Base-by-base conservation (phyloP, 2,113 vertebrate species). In the Corvus hawaiiensis region DNA sequence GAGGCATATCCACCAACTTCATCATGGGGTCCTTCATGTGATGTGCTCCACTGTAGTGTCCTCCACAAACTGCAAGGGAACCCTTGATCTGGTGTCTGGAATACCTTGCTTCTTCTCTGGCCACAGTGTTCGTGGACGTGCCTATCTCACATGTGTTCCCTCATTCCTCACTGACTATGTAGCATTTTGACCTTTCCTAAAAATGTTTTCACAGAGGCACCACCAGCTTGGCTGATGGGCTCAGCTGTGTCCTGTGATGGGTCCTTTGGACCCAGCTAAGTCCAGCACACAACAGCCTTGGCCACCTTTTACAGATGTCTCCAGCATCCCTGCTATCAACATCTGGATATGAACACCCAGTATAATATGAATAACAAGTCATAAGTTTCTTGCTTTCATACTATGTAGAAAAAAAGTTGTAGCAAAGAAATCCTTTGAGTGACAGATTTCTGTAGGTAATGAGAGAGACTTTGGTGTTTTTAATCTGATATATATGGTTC, bases 81-180 rank as follows among this genome's bases (percentile, higher is more conserved):
- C 46, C 35, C 48, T 62, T 64, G 11, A 11, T 51, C 28, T 59
- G 44, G 2, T 11, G 4, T 12, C 41, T 67, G 37, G 11, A 85
- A 33, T 21, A 88, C 2, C 3, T 20, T 81, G 37, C 5, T 6
- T 33, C 22, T 59, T 83, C 56, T 86, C 56, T 78, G 39, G 32
- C 17, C 2, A 3, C 24, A 30, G 8, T 41, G n/a, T n/a, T 63
- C 2, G 1, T 2, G 1, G 32, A 6, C 12, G 44, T 24, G 21
- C 1, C 2, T 28, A 17, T 80, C 27, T 74, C 18, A 27, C 3
- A 6, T 4, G 3, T 32, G 76, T 79, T 63, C 13, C 8, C 6
- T 80, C 22, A 24, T 59, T 91, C 17, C 7, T 87, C 8, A 32
- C 4, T 37, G 24, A 43, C n/a, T 56, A 3, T 23, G 44, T 3